Evolutionary conservation across 2,797 vertebrate genomes (phyloP).

Genomic region (Acipenser ruthenus): DNA sequence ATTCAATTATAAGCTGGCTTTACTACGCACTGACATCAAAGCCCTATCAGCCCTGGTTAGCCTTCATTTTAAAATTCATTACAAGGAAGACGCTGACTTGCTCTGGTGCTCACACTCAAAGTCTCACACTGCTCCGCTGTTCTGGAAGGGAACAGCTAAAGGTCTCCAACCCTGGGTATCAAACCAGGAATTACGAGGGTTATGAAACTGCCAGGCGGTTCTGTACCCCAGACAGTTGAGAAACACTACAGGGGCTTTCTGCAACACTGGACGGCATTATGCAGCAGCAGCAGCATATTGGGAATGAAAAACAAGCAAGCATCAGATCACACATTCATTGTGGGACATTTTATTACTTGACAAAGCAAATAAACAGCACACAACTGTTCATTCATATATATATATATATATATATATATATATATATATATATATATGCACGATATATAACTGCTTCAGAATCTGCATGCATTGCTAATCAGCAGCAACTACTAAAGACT

Average conservation of each 20-base stretch:
- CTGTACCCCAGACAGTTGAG: constrained; percentile 3
- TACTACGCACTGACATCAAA: neutral
- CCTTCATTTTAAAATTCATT: constrained; percentile 7
- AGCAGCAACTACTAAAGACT: no score
- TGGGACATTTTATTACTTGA: no score
- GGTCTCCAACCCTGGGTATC: neutral
- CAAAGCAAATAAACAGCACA: no score
- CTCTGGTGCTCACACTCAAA: neutral
- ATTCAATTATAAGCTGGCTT: neutral
- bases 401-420: no score
- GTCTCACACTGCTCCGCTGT: neutral
- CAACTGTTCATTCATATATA: no score
- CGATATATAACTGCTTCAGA: no score
- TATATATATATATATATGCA: no score
- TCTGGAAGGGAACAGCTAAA: neutral
- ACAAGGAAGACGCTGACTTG: neutral
- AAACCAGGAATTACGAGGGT: constrained; percentile 6
- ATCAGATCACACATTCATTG: no score
- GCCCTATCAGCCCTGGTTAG: constrained; percentile 3
- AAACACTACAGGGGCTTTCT: neutral
- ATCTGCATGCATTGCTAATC: no score
- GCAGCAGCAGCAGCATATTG: no score
- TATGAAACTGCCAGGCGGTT: constrained; percentile 6
- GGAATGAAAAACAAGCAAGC: no score
- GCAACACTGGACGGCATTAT: neutral